These are phyloP conservation scores for Barnardius zonarius DNA, from an alignment of 2,113 vertebrate species.

Conservation along the genomic window DNA sequence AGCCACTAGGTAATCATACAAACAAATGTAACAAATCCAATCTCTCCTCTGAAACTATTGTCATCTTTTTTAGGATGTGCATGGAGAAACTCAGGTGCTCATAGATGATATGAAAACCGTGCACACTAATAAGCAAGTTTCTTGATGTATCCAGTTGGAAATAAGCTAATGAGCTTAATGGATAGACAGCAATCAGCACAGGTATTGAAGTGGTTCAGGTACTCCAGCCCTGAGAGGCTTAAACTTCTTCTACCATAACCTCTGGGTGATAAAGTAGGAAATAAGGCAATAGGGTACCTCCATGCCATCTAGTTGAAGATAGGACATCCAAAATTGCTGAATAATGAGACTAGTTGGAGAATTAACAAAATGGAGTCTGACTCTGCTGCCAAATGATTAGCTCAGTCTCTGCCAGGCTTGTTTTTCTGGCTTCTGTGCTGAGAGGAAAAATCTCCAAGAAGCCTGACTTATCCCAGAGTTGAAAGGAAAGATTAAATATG, in stretches of 20 bases:
- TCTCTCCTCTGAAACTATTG: not conserved
- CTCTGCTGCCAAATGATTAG: not conserved
- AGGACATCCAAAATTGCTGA: not conserved
- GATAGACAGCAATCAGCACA: not conserved
- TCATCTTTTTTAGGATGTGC: not conserved
- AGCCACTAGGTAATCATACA: not conserved
- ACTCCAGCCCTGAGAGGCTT: not conserved
- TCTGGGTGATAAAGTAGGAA: not conserved
- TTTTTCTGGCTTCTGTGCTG: not conserved
- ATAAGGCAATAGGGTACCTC: not conserved
- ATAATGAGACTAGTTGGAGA: not conserved
- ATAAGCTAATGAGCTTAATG: not conserved
- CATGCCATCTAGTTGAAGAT: not conserved
- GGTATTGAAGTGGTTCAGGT: not conserved
- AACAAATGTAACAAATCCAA: not conserved
- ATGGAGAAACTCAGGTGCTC: not conserved
- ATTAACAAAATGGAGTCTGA: not conserved
- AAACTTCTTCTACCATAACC: not conserved
- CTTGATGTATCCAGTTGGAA: not conserved
- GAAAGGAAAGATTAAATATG: conserved; percentile 14
- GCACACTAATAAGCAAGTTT: not conserved
- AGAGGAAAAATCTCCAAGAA: not conserved
- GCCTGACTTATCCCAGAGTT: not conserved
- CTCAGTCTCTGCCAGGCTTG: not conserved
- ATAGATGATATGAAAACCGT: not conserved